These are phyloP conservation scores for Coreoperca whiteheadi DNA, from an alignment of 2,113 vertebrate species.

Conservation along the genomic window DNA sequence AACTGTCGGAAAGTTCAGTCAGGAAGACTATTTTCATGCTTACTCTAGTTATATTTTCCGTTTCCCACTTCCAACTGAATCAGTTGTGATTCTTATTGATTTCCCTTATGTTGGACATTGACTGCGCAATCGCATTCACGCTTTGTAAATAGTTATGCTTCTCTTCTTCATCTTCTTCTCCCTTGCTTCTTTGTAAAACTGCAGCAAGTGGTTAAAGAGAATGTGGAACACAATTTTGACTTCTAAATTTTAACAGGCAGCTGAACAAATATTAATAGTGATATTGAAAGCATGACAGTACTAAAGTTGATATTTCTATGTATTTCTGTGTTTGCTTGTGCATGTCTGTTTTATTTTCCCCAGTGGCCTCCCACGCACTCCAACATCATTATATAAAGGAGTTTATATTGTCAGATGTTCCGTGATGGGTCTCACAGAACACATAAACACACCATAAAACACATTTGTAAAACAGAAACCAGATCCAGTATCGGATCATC, in stretches of 20 bases:
- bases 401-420: background rate
- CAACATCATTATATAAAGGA: background rate
- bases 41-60: background rate
- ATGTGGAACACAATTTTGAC: background rate
- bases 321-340: background rate
- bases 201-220: no score
- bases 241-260: background rate
- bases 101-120: no score
- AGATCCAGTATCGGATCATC: background rate
- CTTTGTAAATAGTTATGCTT: no score
- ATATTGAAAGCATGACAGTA: background rate
- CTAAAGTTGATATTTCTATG: background rate
- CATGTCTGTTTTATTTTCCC: background rate
- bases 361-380: background rate
- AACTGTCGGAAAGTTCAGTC: background rate
- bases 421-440: background rate
- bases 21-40: background rate
- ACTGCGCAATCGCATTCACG: no score
- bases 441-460: background rate
- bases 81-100: background rate
- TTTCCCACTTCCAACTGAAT: background rate
- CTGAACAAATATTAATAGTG: background rate
- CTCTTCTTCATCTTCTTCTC: no score
- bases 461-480: background rate
- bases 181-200: background rate